Base-by-base conservation (phyloP, 2,113 vertebrate genomes). In the Trichomycterus rosablanca region DNA sequence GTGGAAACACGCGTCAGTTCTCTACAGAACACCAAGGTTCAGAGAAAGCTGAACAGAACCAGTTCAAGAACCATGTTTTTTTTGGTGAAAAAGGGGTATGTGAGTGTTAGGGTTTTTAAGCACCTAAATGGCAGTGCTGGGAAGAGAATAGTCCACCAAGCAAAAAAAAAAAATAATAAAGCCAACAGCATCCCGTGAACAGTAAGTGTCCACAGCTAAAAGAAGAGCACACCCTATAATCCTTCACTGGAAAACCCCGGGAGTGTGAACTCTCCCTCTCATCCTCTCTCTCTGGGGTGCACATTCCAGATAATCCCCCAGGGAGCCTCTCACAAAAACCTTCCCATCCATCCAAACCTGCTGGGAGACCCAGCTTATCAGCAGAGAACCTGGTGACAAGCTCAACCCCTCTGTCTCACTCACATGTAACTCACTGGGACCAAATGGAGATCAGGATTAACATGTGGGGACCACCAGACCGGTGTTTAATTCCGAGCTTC, bases 311-410 rank as follows among this genome's bases (percentile, higher is more conserved):
- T 16, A 23, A 28, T 7, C 32, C 58, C 44, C 58, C 20, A 6
- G 56, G 43, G 66, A 60, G 44, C 24, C 39, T 45, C 20, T 5
- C 11, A 35, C 37, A 52, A 53, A 52, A n/a, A n/a, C 18, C 39
- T 42, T 44, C 40, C 56, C 56, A 43, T 45, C 66, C 66, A 40
- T 61, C 50, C 50, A 19, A 39, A 48, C 66, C 58, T 55, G 66
- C 66, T 54, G 66, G 61, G 50, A 68, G 66, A 48, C 19, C 11
- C 1, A 44, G 40, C 51, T 68, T 68, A 68, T 68, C 66, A 61
- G 66, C 49, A 50, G 68, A 76, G 48, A 51, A 76, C 60, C 0
- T 70, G 59, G 56, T 67, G 75, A 84, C 74, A 71, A 55, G 46
- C 72, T 62, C 63, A 70, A 1, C 5, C 28, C 50, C 70, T 51